Evolutionary conservation across 2,113 vertebrate genomes (phyloP).

Genomic region (Phylloscopus trochilus): DNA sequence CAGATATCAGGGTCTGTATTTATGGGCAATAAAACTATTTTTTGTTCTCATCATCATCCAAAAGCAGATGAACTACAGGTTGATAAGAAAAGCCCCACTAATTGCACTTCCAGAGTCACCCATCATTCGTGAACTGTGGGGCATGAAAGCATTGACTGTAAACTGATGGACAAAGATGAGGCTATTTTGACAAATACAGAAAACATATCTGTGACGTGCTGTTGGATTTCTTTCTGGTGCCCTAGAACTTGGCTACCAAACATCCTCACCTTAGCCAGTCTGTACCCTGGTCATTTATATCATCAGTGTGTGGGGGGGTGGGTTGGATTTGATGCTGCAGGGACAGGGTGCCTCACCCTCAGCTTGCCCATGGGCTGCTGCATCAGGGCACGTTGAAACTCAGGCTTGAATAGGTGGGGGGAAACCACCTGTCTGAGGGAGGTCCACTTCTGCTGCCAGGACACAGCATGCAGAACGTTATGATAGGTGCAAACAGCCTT

Average conservation of each 20-base stretch:
- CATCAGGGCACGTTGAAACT: not conserved
- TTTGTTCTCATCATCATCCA: not conserved
- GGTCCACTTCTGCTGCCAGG: not conserved
- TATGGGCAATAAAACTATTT: not conserved
- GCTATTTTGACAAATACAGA: not conserved
- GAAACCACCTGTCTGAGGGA: not conserved
- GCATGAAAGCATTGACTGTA: not conserved
- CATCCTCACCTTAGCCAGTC: not conserved
- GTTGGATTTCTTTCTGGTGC: not conserved
- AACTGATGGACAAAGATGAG: not conserved
- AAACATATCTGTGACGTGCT: not conserved
- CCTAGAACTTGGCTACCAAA: not conserved
- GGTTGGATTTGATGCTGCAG: not conserved
- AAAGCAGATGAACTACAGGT: not conserved
- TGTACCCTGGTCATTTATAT: not conserved
- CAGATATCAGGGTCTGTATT: not conserved
- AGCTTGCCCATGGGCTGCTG: not conserved
- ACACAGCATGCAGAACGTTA: not conserved
- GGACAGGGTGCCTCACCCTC: rapidly evolving
- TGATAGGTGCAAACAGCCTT: not conserved
- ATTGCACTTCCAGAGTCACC: not conserved
- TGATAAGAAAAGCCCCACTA: not conserved
- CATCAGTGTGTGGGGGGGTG: rapidly evolving
- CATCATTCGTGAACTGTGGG: rapidly evolving
- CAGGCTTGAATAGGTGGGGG: not conserved